Evolutionary conservation across 2,888 invertebrate species (phyloP).

Genomic region (Caradrina clavipalpis): DNA sequence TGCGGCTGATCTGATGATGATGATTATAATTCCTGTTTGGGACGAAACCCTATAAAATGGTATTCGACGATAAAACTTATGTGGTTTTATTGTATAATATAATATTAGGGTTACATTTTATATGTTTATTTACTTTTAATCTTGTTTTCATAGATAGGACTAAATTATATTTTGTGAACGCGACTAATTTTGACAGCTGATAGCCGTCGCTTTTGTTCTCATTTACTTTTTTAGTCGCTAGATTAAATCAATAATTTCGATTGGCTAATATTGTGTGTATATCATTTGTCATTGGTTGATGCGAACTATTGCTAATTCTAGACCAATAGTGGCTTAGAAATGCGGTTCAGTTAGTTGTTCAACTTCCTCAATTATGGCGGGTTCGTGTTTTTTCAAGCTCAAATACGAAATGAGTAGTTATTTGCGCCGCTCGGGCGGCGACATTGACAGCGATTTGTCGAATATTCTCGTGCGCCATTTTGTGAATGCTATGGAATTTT

Average conservation of each 20-base stretch:
- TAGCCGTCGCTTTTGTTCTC: constrained; percentile 35
- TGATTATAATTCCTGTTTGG: too few species aligned
- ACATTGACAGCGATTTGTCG: constrained; percentile 89
- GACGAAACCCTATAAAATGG: too few species aligned
- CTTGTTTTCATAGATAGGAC: neutral
- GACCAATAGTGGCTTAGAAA: constrained; percentile 55
- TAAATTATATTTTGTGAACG: constrained; percentile 48
- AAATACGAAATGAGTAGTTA: constrained; percentile 89
- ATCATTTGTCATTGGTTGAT: constrained; percentile 46
- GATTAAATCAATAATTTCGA: neutral
- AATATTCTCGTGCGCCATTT: constrained; percentile 90
- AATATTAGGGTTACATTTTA: too few species aligned
- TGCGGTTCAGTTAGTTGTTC: constrained; percentile 67
- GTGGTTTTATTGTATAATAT: too few species aligned
- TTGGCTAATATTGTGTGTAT: constrained; percentile 25
- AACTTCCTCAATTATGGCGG: constrained; percentile 85
- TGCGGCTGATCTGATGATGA: too few species aligned
- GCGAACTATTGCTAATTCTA: rapidly evolving
- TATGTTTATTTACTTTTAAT: too few species aligned
- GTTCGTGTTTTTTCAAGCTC: constrained; percentile 89
- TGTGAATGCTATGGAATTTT: constrained; percentile 85
- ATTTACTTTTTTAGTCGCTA: neutral
- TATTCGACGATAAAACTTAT: too few species aligned
- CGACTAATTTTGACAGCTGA: constrained; percentile 53
- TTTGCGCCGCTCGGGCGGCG: constrained; percentile 88